Conservation (phyloP, 2,113 vertebrate genomes). For the Tachysurus fulvidraco region DNA sequence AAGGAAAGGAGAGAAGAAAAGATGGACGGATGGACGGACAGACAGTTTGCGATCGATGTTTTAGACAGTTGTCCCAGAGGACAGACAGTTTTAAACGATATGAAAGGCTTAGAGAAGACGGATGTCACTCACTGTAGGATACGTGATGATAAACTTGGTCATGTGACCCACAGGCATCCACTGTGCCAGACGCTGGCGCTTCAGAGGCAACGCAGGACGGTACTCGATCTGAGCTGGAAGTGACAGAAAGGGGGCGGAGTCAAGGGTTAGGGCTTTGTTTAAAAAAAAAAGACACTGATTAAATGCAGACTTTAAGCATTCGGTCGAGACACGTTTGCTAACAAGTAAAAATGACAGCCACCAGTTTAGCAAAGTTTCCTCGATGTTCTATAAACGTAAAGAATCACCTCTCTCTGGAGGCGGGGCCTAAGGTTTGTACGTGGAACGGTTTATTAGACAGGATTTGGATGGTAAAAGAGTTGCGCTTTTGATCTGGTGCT, state of each 20-base stretch:
- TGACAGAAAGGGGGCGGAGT: not conserved
- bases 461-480: not conserved
- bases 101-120: conserved; percentile 16
- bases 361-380: not conserved
- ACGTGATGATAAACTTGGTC: conserved; percentile 59
- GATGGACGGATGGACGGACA: not conserved
- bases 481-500: not conserved
- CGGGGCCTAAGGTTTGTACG: not conserved
- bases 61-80: too few species aligned
- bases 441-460: not conserved
- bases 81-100: not conserved
- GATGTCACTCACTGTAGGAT: conserved; percentile 55
- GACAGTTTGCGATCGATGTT: not conserved
- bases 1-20: not conserved
- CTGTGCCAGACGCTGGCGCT: conserved; percentile 47
- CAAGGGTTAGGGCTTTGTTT: not conserved
- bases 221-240: conserved; percentile 55
- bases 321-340: not conserved
- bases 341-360: not conserved
- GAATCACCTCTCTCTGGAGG: not conserved
- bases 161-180: conserved; percentile 54
- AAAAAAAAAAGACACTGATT: not conserved
- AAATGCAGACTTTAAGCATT: not conserved
- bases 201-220: conserved; percentile 45
- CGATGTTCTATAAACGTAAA: not conserved